These are phyloP conservation scores for Herpetotheres cachinnans DNA, from an alignment of 2,113 vertebrate genomes.

Conservation along the genomic window DNA sequence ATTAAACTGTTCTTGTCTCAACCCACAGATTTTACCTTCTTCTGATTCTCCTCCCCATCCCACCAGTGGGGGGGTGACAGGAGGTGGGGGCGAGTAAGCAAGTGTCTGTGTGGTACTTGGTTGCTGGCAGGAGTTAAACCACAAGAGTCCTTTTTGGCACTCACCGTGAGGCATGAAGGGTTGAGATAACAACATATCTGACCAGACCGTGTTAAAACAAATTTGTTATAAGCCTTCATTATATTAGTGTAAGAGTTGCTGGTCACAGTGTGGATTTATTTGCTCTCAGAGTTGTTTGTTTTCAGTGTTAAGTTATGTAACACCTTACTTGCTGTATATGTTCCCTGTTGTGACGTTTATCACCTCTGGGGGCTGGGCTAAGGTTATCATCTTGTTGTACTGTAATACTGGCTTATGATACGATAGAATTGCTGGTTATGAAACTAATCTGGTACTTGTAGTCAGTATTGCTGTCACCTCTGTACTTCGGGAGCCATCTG, in stretches of 20 bases:
- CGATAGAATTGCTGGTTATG: rapidly evolving
- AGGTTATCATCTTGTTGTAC: background rate
- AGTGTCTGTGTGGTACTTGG: too few species aligned
- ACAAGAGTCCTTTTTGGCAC: background rate
- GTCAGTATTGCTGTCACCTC: background rate
- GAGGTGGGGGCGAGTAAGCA: too few species aligned
- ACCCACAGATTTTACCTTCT: too few species aligned
- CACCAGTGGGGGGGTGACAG: too few species aligned
- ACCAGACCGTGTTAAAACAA: background rate
- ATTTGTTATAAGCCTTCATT: background rate
- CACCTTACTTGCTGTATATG: background rate
- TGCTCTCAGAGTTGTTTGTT: background rate
- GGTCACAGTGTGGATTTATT: background rate
- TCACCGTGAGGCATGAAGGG: rapidly evolving
- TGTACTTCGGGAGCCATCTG: background rate
- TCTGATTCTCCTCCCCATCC: too few species aligned
- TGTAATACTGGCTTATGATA: background rate
- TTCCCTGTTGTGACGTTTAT: background rate
- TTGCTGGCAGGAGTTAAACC: too few species aligned
- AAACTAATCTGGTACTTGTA: rapidly evolving
- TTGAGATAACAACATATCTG: background rate
- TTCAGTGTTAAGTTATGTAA: background rate
- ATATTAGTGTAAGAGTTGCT: background rate
- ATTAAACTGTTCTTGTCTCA: too few species aligned
- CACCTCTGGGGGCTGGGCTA: background rate